Evolutionary conservation across 2,113 vertebrate species (phyloP).

Genomic region (Larimichthys polyactis): DNA sequence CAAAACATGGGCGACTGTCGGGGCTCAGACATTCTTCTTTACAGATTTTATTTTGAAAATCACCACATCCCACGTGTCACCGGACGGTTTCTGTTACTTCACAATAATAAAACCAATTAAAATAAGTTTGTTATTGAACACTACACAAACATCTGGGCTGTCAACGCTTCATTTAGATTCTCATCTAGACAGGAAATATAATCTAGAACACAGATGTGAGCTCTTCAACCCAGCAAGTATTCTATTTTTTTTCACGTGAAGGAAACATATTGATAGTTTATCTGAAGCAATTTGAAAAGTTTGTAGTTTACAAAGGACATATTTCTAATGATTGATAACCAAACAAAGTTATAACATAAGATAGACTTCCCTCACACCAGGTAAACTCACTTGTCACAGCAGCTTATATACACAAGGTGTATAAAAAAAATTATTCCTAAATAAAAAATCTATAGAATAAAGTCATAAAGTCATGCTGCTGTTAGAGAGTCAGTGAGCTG

Average conservation of each 20-base stretch:
- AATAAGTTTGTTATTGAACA: not conserved
- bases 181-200: not conserved
- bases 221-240: not conserved
- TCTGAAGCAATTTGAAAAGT: not conserved
- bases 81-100: not conserved
- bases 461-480: too few relatives aligned
- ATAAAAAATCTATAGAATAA: too few relatives aligned
- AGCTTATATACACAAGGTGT: too few relatives aligned
- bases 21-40: not conserved
- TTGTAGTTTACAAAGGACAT: not conserved
- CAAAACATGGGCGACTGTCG: not conserved
- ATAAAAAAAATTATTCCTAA: too few relatives aligned
- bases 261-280: not conserved
- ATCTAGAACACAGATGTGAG: not conserved
- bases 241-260: too few relatives aligned
- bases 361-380: too few relatives aligned
- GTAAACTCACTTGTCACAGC: too few relatives aligned
- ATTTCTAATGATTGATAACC: not conserved
- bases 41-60: not conserved
- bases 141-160: not conserved
- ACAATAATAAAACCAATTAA: not conserved
- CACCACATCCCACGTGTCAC: not conserved
- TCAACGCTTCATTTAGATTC: not conserved
- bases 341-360: too few relatives aligned
- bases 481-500: too few relatives aligned